Evolutionary conservation across 2,888 invertebrate genomes (phyloP).

Genomic region (Drosophila meridionalis): DNA sequence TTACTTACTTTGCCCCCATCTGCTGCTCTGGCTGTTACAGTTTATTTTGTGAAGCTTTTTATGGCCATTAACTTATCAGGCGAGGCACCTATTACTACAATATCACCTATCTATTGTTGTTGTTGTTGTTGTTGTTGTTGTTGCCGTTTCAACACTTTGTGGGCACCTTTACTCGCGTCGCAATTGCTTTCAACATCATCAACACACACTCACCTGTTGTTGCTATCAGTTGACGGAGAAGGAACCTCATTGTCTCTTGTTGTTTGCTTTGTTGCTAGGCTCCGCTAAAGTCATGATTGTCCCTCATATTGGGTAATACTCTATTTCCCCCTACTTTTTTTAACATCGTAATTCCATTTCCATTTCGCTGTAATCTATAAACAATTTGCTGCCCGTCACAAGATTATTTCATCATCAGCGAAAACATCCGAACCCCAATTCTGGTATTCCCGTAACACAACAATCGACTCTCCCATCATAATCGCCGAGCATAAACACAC

Average conservation of each 20-base stretch:
- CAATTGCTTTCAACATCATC: slow-evolving; percentile 57
- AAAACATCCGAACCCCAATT: background rate
- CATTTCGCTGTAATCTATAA: slow-evolving; percentile 35
- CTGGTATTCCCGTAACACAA: background rate
- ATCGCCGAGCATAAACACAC: background rate
- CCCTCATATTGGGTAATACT: slow-evolving; percentile 49
- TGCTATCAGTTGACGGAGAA: slow-evolving; percentile 43
- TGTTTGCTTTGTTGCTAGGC: slow-evolving; percentile 45
- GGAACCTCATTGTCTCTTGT: slow-evolving; percentile 62
- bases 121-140: slow-evolving; percentile 13
- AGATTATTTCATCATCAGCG: slow-evolving; percentile 27
- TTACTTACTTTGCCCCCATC: background rate
- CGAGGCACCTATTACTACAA: slow-evolving; percentile 39
- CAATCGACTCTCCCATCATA: background rate
- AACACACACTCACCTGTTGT: slow-evolving; percentile 28
- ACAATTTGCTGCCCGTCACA: slow-evolving; percentile 6
- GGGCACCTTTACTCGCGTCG: slow-evolving; percentile 40
- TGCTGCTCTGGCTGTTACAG: slow-evolving; percentile 3
- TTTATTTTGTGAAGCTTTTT: slow-evolving; percentile 45
- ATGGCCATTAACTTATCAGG: slow-evolving; percentile 59
- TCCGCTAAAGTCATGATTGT: slow-evolving; percentile 29
- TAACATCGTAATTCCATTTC: slow-evolving; percentile 44
- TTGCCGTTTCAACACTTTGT: slow-evolving; percentile 56
- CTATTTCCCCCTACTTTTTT: background rate
- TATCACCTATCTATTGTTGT: slow-evolving; percentile 34